Percentiles rank a stretch among this genome's conserved stretches.
phyloP scores from a whole-genome alignment of 2,113 vertebrate genomes.

The Paramormyrops kingsleyae region DNA sequence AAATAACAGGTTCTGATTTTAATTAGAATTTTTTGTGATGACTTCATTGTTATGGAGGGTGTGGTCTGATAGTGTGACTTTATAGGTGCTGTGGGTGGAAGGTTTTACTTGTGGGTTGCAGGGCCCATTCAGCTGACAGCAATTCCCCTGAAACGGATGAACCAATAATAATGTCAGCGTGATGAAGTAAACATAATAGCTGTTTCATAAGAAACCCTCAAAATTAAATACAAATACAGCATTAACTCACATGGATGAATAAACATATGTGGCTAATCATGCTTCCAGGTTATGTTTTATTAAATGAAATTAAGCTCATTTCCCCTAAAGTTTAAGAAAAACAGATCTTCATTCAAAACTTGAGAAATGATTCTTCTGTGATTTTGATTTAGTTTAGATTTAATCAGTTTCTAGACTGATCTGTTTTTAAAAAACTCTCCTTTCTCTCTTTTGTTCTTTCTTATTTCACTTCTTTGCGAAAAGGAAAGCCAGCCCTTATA shows the following conservation, averaged over 20 bases:
- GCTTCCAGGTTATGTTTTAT: neutral
- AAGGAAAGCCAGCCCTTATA: neutral
- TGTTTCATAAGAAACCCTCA: neutral
- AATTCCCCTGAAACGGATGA: neutral
- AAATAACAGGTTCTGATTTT: neutral
- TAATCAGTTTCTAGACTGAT: neutral
- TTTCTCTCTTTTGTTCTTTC: neutral
- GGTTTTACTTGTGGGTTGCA: neutral
- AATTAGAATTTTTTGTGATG: neutral
- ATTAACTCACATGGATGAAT: neutral
- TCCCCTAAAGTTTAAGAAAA: neutral
- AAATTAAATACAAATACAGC: neutral
- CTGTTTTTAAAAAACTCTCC: neutral
- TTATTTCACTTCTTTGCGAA: neutral
- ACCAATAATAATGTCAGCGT: neutral
- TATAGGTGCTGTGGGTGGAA: neutral
- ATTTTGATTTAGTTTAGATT: neutral
- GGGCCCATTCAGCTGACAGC: neutral
- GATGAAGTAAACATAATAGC: neutral
- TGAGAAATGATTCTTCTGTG: neutral
- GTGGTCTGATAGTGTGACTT: neutral
- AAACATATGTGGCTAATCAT: neutral
- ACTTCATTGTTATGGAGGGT: neutral
- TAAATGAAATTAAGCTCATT: neutral
- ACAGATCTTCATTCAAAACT: neutral